These are phyloP conservation scores for Typhlichthys eigenmanni DNA, from an alignment of 2,797 vertebrate genomes.

Conservation along the genomic window DNA sequence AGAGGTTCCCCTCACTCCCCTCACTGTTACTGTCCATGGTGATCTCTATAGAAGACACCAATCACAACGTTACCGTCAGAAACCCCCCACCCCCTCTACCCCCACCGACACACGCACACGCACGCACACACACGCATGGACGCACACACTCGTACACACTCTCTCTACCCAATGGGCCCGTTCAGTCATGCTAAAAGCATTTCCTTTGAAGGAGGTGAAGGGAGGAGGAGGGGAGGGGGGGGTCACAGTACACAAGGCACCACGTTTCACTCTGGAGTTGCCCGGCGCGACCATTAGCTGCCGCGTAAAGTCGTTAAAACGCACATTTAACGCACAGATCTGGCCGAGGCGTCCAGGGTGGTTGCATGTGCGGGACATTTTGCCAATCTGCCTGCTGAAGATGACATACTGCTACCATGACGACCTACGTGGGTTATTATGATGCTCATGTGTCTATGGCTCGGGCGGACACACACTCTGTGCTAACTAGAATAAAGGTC, in stretches of 20 bases:
- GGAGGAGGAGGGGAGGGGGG: constrained; percentile 38
- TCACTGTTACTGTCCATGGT: constrained; percentile 96
- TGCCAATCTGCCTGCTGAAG: constrained; percentile 33
- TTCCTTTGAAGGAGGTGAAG: not conserved
- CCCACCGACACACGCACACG: constrained; percentile 24
- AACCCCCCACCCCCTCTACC: constrained; percentile 38
- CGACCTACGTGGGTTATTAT: constrained; percentile 44
- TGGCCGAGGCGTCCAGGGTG: constrained; percentile 32
- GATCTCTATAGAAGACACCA: constrained; percentile 91
- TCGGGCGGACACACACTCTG: constrained; percentile 44
- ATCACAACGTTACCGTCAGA: constrained; percentile 76
- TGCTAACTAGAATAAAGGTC: constrained; percentile 68
- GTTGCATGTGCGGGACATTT: constrained; percentile 51
- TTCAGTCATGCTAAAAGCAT: constrained; percentile 65
- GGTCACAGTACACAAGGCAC: constrained; percentile 58
- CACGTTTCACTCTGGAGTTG: constrained; percentile 69
- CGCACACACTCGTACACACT: constrained; percentile 53
- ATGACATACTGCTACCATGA: constrained; percentile 36
- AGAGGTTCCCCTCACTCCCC: constrained; percentile 92
- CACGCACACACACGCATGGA: constrained; percentile 23
- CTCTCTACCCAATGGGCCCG: constrained; percentile 57
- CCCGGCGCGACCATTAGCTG: constrained; percentile 65
- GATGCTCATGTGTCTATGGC: constrained; percentile 57
- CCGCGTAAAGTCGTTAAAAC: constrained; percentile 45
- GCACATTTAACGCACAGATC: constrained; percentile 42